Evolutionary conservation across 2,888 invertebrate species (phyloP), one percentile per base, ranked within the genome.

Genomic region (Eugnorisma glareosa): DNA sequence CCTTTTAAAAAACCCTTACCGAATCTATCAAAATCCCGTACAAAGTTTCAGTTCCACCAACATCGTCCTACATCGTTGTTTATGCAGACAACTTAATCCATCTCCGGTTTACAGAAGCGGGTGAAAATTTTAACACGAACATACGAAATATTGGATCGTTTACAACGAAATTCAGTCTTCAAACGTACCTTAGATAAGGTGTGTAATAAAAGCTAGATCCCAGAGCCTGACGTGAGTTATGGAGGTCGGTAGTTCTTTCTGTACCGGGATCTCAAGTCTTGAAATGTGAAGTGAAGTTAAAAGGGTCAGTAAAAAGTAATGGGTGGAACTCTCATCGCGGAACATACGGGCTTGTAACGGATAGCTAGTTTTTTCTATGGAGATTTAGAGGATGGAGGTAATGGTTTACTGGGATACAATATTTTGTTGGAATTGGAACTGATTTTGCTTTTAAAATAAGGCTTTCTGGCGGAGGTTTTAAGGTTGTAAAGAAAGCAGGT

Each of bases 301-400:
- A 86, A 87, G 90, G 89, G 89, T 86, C 83, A 82, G 89, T 90
- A 88, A 88, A 90, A 90, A 89, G 83, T 86, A 89, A 89, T 88
- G 89, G 83, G 71, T 78, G 74, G 82, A 79, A 82, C 77, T 83
- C 83, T 86, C 81, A 83, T 83, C 81, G 81, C 40, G 57, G 70
- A 84, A 68, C 84, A 73, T 84, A 84, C 40, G 74, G 77, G 68
- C 7, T 71, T 70, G 57, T 73, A 64, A 73, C 54, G 69, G 35
- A 84, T 81, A 63, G 72, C 81, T 81, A 80, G 78, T 81, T 84
- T 79, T 77, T 82, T 82, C 63, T 77, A 84, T 75, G 81, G 69
- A 78, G 64, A 83, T 81, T 69, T 77, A 67, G 37, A 24, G 40
- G 15, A 35, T 72, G 43, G 61, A 43, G 4, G 43, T 21, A 74